phyloP scores from a whole-genome alignment of 2,888 invertebrate genomes.

The Eurytoma adleriae region DNA sequence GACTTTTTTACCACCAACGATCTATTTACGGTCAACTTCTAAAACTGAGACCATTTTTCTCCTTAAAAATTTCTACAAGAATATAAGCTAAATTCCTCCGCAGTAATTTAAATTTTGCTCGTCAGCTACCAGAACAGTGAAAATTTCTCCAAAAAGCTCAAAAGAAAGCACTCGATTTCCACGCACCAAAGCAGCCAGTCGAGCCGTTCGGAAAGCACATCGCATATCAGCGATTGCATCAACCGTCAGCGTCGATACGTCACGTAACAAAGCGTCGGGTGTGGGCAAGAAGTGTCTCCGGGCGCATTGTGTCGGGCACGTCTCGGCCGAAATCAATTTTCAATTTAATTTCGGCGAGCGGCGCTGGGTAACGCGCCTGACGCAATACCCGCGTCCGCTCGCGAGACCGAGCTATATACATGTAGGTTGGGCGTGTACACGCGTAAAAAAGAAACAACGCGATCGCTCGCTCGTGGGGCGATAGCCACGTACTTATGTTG shows the following conservation, averaged over 20 bases:
- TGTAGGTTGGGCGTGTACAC: background rate
- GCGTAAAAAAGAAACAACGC: background rate
- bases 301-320: background rate
- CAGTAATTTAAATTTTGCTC: too few relatives aligned
- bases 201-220: background rate
- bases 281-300: background rate
- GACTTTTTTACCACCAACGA: too few relatives aligned
- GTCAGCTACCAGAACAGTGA: too few relatives aligned
- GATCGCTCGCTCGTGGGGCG: background rate
- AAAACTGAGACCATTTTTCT: too few relatives aligned
- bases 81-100: too few relatives aligned
- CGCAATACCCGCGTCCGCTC: background rate
- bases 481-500: too few relatives aligned
- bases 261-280: background rate
- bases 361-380: conserved; percentile 4
- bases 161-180: background rate
- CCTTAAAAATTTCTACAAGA: too few relatives aligned
- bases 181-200: background rate
- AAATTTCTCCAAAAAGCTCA: background rate
- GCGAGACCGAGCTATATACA: background rate
- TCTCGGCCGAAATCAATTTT: conserved; percentile 45
- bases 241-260: background rate
- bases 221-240: background rate
- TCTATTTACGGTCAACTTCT: too few relatives aligned
- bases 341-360: conserved; percentile 25